Evolutionary conservation across 1,140 invertebrate genomes (phyloP).

Genomic region (Platorchestia sp.): DNA sequence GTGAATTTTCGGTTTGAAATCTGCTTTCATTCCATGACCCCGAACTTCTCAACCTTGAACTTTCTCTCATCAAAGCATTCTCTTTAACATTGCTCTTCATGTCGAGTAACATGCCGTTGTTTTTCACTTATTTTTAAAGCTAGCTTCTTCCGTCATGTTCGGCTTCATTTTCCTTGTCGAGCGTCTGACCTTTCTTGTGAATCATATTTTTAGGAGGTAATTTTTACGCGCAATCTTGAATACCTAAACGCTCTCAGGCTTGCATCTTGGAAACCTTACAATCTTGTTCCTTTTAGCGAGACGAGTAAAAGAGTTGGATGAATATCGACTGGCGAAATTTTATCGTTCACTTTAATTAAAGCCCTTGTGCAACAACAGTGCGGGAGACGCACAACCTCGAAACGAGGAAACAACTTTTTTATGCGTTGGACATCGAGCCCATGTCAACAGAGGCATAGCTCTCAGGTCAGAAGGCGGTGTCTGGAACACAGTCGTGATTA

Average conservation of each 20-base stretch:
- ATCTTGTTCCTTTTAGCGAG: not conserved
- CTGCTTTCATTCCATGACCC: too few relatives aligned
- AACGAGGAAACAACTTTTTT: not conserved
- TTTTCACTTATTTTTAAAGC: not conserved
- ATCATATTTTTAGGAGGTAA: not conserved
- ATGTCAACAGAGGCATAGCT: not conserved
- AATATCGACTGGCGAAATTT: not conserved
- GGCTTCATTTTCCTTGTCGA: not conserved
- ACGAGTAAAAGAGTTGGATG: not conserved
- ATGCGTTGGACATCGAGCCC: not conserved
- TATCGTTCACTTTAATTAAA: not conserved
- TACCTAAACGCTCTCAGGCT: not conserved
- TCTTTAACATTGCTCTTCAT: not conserved
- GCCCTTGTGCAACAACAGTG: not conserved
- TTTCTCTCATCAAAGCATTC: not conserved
- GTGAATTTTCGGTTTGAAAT: not conserved
- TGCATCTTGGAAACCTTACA: not conserved
- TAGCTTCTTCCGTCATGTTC: not conserved
- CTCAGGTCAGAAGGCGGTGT: too few relatives aligned
- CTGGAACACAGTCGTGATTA: not conserved
- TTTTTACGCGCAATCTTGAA: not conserved
- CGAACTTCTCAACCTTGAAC: not conserved
- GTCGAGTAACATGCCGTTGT: not conserved
- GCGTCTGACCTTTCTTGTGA: not conserved
- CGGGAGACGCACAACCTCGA: not conserved